A percentile compares a stretch with the other conserved stretches of the same genome.
Conservation (phyloP, 2,888 invertebrate genomes). For the Norana najaformis region DNA sequence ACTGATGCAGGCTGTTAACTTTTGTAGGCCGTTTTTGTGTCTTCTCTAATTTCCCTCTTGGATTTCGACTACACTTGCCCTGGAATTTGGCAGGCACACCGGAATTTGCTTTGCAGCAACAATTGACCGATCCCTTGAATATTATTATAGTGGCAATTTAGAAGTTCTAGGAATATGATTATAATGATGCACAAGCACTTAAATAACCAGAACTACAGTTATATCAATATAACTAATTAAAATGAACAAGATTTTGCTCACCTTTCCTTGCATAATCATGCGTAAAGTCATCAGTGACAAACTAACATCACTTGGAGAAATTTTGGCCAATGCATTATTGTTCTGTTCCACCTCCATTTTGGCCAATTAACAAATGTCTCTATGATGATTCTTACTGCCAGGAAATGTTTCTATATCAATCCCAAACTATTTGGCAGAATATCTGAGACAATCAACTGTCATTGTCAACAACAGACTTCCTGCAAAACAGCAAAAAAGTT, state of each 20-base stretch:
- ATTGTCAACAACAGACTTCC: not conserved
- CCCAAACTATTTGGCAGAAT: not conserved
- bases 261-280: conserved; percentile 24
- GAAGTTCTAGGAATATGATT: not conserved
- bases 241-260: conserved; percentile 1
- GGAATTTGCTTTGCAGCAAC: too few species aligned
- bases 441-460: not conserved
- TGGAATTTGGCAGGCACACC: too few species aligned
- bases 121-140: too few species aligned
- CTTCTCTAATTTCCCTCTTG: too few species aligned
- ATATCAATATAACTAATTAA: not conserved
- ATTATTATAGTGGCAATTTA: too few species aligned
- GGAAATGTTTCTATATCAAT: not conserved
- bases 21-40: too few species aligned
- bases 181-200: not conserved
- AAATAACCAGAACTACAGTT: not conserved
- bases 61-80: too few species aligned
- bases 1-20: too few species aligned
- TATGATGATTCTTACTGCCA: not conserved
- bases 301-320: not conserved
- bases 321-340: conserved; percentile 16
- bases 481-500: not conserved
- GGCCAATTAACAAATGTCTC: not conserved
- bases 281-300: not conserved
- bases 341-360: conserved; percentile 22